Percentiles rank a stretch among this genome's conserved stretches.
Evolutionary conservation across 1,140 invertebrate species (phyloP).

Genomic region (Atta cephalotes): DNA sequence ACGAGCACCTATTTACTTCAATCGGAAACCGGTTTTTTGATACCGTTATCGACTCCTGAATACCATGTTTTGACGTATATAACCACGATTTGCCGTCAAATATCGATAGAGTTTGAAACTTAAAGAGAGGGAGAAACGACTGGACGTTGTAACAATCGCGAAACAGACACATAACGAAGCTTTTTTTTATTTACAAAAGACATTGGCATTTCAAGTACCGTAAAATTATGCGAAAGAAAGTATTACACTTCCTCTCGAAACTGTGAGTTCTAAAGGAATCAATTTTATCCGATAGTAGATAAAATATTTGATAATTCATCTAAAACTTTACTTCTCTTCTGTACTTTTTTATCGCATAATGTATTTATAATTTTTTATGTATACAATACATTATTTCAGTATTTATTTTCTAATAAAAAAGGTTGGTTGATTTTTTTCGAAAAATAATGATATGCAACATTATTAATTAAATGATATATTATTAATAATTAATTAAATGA

Average conservation of each 20-base stretch:
- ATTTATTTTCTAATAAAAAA: not conserved
- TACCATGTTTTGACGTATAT: constrained; percentile 60
- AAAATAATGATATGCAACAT: not conserved
- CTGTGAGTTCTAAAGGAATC: not conserved
- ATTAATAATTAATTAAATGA: not conserved
- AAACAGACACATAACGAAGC: not conserved
- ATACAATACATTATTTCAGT: not conserved
- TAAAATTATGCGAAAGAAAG: not conserved
- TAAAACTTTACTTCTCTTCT: not conserved
- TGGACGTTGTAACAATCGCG: not conserved
- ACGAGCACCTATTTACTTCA: constrained; percentile 34
- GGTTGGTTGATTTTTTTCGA: not conserved
- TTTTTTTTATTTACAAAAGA: not conserved
- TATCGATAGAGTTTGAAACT: not conserved
- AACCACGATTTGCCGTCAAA: not conserved
- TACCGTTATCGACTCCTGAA: constrained; percentile 70
- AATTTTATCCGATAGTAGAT: not conserved
- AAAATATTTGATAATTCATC: not conserved
- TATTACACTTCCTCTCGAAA: not conserved
- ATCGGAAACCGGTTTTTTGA: constrained; percentile 70
- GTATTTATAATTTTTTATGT: not conserved
- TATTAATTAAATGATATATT: not conserved
- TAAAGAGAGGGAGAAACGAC: not conserved
- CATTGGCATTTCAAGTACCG: not conserved
- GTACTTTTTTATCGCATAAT: not conserved